These are phyloP conservation scores for Phylloscopus collybita DNA, from an alignment of 2,797 vertebrate genomes.

Conservation along the genomic window DNA sequence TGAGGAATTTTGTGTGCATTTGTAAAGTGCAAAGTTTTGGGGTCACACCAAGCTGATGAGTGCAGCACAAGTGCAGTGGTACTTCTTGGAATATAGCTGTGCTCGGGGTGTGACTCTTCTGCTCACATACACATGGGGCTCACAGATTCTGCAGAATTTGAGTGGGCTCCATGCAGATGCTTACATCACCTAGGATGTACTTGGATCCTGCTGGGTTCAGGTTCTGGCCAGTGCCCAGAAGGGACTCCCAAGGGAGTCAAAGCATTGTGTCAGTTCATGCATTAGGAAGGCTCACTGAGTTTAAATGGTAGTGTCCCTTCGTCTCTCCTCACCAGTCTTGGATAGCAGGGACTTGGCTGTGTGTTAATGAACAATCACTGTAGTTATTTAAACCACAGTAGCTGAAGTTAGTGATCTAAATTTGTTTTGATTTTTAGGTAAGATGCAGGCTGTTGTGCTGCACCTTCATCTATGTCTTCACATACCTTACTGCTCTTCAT, in stretches of 20 bases:
- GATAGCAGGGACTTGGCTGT: neutral
- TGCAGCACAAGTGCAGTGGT: neutral
- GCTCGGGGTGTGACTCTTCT: fast-evolving
- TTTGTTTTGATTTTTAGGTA: neutral
- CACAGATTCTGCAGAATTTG: neutral
- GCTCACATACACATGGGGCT: fast-evolving
- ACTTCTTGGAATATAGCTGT: neutral
- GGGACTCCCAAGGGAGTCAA: neutral
- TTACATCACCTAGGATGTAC: neutral
- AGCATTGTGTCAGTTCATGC: neutral
- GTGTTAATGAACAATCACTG: neutral
- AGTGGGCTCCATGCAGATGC: neutral
- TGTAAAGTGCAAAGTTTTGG: neutral
- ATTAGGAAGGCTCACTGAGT: neutral
- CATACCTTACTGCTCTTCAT: neutral
- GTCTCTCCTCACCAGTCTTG: neutral
- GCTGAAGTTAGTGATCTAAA: neutral
- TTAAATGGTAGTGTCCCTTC: neutral
- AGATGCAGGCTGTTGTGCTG: neutral
- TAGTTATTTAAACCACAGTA: neutral
- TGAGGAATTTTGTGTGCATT: neutral
- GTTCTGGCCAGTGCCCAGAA: neutral
- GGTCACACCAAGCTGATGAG: neutral
- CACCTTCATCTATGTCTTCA: fast-evolving
- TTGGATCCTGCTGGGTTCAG: neutral